phyloP scores from a whole-genome alignment of 2,797 vertebrate species.

The Sternarchorhynchus goeldii region DNA sequence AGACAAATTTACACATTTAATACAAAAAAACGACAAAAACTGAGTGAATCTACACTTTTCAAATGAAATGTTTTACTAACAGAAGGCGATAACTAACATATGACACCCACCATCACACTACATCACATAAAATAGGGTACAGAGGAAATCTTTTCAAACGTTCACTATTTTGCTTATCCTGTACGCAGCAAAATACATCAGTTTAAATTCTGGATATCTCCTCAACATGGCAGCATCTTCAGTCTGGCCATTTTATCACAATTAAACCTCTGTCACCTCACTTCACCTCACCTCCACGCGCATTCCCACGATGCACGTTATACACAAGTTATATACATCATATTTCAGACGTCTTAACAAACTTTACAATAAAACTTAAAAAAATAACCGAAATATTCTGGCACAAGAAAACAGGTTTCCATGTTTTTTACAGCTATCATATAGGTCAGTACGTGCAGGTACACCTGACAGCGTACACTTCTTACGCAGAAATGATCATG shows the following conservation, averaged over 20 bases:
- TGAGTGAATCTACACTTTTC: neutral
- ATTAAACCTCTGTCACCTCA: constrained; percentile 29
- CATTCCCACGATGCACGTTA: neutral
- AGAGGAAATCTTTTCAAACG: neutral
- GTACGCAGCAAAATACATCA: neutral
- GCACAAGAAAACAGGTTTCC: neutral
- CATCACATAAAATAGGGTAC: neutral
- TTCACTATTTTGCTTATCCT: neutral
- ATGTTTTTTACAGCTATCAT: neutral
- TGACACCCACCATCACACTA: too few relatives aligned
- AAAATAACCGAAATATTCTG: neutral
- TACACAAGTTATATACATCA: neutral
- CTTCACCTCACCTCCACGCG: constrained; percentile 37
- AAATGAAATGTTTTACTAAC: neutral
- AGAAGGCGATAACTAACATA: too few relatives aligned
- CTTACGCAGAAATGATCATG: neutral
- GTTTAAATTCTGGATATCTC: neutral
- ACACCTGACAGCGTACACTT: neutral
- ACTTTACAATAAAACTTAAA: neutral
- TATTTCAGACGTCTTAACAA: neutral
- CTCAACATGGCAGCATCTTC: neutral
- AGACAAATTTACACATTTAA: neutral
- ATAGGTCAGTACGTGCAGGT: neutral
- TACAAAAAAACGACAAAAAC: neutral
- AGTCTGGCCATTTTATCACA: neutral